Percentiles rank a stretch among this genome's conserved stretches.
These are phyloP conservation scores for Drosophila hydei DNA, from an alignment of 1,140 invertebrate species.

Conservation along the genomic window DNA sequence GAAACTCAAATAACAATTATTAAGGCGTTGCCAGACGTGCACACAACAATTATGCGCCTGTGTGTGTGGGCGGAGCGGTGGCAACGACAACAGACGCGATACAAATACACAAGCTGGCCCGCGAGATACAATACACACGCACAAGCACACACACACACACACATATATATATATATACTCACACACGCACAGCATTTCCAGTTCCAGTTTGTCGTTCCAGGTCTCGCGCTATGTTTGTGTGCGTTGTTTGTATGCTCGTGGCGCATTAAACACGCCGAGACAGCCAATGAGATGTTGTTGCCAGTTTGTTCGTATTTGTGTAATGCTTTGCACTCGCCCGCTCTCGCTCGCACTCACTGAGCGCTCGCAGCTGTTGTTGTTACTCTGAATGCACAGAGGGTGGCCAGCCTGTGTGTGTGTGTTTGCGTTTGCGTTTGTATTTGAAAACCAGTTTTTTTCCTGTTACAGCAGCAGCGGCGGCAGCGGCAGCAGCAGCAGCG, in stretches of 20 bases:
- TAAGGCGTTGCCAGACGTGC: conserved; percentile 83
- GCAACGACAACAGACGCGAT: conserved; percentile 56
- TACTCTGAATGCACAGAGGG: conserved; percentile 47
- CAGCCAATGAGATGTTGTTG: conserved; percentile 83
- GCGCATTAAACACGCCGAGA: conserved; percentile 60
- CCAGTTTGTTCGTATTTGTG: conserved; percentile 67
- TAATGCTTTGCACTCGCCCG: conserved; percentile 55
- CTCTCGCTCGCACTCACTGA: conserved; percentile 62
- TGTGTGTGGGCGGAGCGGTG: conserved; percentile 71
- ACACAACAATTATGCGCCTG: conserved; percentile 76
- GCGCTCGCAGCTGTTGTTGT: conserved; percentile 45
- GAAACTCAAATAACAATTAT: conserved; percentile 83
- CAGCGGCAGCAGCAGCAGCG: conserved; percentile 51
- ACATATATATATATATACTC: conserved; percentile 30
- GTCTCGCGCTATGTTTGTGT: conserved; percentile 32
- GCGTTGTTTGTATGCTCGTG: conserved; percentile 56
- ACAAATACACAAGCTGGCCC: conserved; percentile 58
- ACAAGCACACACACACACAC: conserved; percentile 32
- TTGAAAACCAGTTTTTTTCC: conserved; percentile 66
- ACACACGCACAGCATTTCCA: conserved; percentile 47
- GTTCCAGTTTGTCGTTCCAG: conserved; percentile 73
- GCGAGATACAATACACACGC: conserved; percentile 50
- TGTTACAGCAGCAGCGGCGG: conserved; percentile 47
- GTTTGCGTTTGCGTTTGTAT: conserved; percentile 53
- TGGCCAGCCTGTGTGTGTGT: conserved; percentile 52